Base-by-base conservation (phyloP, 2,113 vertebrate genomes). In the Siniperca knerii region DNA sequence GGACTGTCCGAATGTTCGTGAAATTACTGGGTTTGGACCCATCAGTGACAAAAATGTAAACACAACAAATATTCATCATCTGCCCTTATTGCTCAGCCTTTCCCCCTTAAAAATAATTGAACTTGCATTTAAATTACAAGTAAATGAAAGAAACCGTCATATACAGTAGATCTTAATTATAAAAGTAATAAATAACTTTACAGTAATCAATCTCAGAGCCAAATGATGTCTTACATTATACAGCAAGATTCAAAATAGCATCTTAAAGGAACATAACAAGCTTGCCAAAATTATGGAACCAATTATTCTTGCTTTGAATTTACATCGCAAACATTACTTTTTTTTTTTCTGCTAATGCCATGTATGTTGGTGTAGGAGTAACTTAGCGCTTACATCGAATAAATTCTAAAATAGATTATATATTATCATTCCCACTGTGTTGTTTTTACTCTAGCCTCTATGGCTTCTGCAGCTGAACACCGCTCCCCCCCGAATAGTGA, bases 1-100 rank as follows among this genome's bases (percentile, higher is more conserved):
- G n/a, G 94, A 62, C 9, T 58, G 10, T 64, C 4, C 9, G 2
- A 69, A 57, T 75, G 21, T 75, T 71, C 0, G 29, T 6, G 7
- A 23, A 54, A 20, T 37, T 7, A 7, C 6, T 55, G n/a, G 20
- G 13, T n/a, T n/a, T 13, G 8, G 3, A 64, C n/a, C 8, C 4
- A 37, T 12, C 46, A 70, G 12, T 15, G 12, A 50, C 1, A 64
- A 29, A 60, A 29, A 50, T 44, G 6, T 11, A 23, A 40, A 57
- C 5, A 57, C 12, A 48, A 40, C 25, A 10, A 67, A 44, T 61
- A 20, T 60, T 16, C 3, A 48, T 66, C 5, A 13, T 35, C 10
- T 64, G 46, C 48, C 20, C 6, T 35, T 7, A 42, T 75, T 64
- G 18, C 23, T 48, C 13, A 42, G 11, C 54, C 10, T 69, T 50